These are phyloP conservation scores for Nemotelus pantherinus DNA, from an alignment of 2,888 invertebrate species.

Conservation along the genomic window DNA sequence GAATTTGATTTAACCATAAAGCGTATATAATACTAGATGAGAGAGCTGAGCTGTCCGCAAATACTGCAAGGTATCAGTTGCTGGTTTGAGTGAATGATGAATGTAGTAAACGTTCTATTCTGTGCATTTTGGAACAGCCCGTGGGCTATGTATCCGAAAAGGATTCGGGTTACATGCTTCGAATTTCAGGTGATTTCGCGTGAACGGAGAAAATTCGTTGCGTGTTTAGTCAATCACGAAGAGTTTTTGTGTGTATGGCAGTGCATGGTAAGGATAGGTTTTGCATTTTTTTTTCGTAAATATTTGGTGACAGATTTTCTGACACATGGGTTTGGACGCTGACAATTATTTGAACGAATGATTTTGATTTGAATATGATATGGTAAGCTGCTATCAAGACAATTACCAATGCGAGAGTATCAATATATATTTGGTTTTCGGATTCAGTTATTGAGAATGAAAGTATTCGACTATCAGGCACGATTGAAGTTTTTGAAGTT, in stretches of 20 bases:
- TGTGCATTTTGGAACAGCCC: conserved; percentile 7
- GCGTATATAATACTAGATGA: background rate
- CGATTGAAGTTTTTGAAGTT: no score
- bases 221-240: conserved; percentile 34
- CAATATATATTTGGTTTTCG: no score
- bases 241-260: conserved; percentile 2
- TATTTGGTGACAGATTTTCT: conserved; percentile 19
- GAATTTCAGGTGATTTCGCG: conserved; percentile 34
- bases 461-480: no score
- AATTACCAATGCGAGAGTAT: no score
- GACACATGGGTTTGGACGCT: conserved; percentile 6
- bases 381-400: background rate
- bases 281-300: background rate
- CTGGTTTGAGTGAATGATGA: conserved; percentile 23
- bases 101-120: conserved; percentile 9
- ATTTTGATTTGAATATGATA: conserved; percentile 19
- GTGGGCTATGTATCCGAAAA: background rate
- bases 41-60: background rate
- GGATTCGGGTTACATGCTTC: conserved; percentile 36
- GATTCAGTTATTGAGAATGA: no score
- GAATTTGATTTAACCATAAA: conserved; percentile 35
- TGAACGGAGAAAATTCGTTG: conserved; percentile 23
- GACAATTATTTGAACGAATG: conserved; percentile 10
- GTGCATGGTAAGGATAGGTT: background rate
- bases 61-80: background rate